Evolutionary conservation across 1,140 invertebrate species (phyloP).

Genomic region (Agrilus planipennis): DNA sequence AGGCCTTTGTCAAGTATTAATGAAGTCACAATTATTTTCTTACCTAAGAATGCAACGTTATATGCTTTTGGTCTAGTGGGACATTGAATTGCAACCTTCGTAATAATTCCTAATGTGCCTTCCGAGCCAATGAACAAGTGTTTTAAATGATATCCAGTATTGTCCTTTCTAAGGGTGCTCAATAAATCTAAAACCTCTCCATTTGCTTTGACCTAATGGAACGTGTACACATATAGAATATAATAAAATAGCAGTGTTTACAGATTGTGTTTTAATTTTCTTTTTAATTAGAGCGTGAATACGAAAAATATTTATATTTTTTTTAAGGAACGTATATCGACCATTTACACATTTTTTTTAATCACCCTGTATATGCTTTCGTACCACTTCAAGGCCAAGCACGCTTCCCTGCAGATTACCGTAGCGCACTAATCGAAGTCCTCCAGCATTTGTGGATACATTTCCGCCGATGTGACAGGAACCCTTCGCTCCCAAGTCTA

Average conservation of each 20-base stretch:
- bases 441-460: conserved; percentile 93
- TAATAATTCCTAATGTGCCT: conserved; percentile 90
- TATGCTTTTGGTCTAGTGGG: conserved; percentile 66
- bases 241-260: no score
- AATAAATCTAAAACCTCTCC: conserved; percentile 80
- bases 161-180: conserved; percentile 85
- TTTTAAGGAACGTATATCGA: no score
- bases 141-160: conserved; percentile 93
- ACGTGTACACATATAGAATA: no score
- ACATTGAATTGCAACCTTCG: conserved; percentile 84
- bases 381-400: conserved; percentile 85
- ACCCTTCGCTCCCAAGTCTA: conserved; percentile 95
- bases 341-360: no score
- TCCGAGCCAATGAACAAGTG: conserved; percentile 97
- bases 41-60: conserved; percentile 81
- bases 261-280: no score
- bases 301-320: no score
- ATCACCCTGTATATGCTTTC: conserved; percentile 20
- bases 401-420: conserved; percentile 90
- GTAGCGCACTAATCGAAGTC: conserved; percentile 84
- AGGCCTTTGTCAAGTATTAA: neutral
- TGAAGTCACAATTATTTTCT: conserved; percentile 9
- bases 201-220: conserved; percentile 69
- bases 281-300: no score
- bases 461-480: conserved; percentile 96